Conservation (phyloP, 2,797 vertebrate species). For the Coregonus suidteri region DNA sequence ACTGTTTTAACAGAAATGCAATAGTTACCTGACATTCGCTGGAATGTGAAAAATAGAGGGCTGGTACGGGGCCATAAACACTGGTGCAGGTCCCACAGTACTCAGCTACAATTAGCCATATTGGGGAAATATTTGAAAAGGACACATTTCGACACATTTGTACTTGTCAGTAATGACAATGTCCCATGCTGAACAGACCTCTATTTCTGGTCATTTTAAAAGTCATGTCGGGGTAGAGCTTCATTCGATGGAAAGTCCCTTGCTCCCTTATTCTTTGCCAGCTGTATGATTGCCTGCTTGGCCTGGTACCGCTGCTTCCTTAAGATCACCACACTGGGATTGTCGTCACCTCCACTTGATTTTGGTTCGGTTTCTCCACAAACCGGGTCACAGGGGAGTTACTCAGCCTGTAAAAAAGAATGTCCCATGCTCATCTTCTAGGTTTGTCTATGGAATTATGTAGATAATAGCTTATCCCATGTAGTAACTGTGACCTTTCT, state of each 20-base stretch:
- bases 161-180: no score
- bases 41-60: slow-evolving; percentile 32
- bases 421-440: not conserved
- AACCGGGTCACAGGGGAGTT: not conserved
- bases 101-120: not conserved
- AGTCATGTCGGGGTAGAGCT: no score
- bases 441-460: not conserved
- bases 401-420: not conserved
- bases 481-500: not conserved
- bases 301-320: not conserved
- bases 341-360: not conserved
- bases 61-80: slow-evolving; percentile 28
- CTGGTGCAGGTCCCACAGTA: not conserved
- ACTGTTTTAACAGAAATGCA: not conserved
- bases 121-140: not conserved
- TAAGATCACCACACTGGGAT: not conserved
- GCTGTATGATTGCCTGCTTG: not conserved
- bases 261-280: no score
- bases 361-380: not conserved
- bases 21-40: slow-evolving; percentile 7
- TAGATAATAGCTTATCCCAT: not conserved
- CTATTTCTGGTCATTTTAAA: no score
- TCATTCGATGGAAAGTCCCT: no score
- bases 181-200: no score
- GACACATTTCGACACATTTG: not conserved